These are phyloP conservation scores for Caenorhabditis sp. DNA, from an alignment of 2,888 invertebrate genomes.

Conservation along the genomic window DNA sequence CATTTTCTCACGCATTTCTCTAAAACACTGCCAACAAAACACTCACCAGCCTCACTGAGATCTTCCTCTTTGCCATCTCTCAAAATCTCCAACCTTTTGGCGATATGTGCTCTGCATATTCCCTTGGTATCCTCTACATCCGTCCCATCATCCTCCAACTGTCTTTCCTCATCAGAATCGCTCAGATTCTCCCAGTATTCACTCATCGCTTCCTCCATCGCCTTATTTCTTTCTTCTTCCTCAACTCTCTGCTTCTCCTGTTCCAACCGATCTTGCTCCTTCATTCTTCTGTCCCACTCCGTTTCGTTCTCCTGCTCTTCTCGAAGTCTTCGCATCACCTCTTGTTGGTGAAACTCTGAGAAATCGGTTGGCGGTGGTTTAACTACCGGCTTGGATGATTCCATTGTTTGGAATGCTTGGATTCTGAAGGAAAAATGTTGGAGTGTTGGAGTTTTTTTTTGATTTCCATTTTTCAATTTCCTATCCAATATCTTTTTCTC, in stretches of 20 bases:
- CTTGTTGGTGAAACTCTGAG: conserved; percentile 22
- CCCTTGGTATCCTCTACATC: conserved; percentile 8
- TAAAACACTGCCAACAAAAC: too few relatives aligned
- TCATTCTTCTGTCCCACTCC: background rate
- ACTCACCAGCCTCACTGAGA: background rate
- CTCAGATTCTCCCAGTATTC: background rate
- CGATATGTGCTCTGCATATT: conserved; percentile 10
- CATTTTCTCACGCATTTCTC: too few relatives aligned
- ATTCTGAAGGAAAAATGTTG: background rate
- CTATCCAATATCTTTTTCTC: too few relatives aligned
- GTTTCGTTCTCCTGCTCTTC: conserved; percentile 29
- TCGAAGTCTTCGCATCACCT: background rate
- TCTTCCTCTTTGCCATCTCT: background rate
- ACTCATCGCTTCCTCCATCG: background rate
- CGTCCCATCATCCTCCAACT: conserved; percentile 4
- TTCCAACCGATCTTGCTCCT: background rate
- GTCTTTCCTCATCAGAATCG: background rate
- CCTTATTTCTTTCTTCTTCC: conserved; percentile 14
- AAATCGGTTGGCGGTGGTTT: conserved; percentile 29
- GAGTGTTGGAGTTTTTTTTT: background rate
- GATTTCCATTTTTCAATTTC: too few relatives aligned
- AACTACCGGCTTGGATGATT: background rate
- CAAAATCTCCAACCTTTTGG: conserved; percentile 14
- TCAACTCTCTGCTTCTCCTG: background rate
- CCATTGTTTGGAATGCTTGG: background rate